Evolutionary conservation across 2,113 vertebrate species (phyloP), one percentile per base, ranked within the genome.

Genomic region (Propithecus coquereli): DNA sequence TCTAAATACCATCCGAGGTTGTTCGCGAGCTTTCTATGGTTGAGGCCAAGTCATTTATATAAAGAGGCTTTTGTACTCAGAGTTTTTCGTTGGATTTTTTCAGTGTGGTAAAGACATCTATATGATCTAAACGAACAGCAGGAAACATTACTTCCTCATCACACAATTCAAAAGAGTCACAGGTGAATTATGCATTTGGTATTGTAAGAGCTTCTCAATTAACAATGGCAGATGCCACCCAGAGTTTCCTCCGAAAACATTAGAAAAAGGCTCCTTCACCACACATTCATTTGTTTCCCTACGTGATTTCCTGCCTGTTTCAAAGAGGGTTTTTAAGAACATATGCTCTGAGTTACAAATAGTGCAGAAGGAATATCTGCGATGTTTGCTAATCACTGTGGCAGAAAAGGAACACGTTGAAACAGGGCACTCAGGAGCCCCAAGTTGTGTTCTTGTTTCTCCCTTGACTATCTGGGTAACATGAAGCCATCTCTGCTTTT

Each of bases 141-240:
- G 97, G 98, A 97, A 95, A 63, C 92, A 77, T 90, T 73, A 88
- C 95, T 97, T 97, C 95, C 97, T 97, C 95, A 57, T 92, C 96
- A 91, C 85, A 80, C 87, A 94, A 94, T 95, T 97, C 95, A 95
- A 92, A 96, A 89, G 94, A 96, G 76, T 97, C 90, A 79, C 96
- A 96, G 92, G 98, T 97, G 97, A 97, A 93, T 94, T 97, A 96
- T 94, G 91, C 97, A 88, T 96, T 96, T 65, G 94, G 96, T 86
- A 95, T 97, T 97, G 92, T 96, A 76, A 90, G 84, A 95, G 79
- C 85, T 23, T 94, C 92, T 94, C 94, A 86, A 74, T 97, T 96
- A 97, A 97, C 97, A 97, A 94, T 95, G 80, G 91, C 94, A 88
- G 97, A 93, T 97, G 96, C 94, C 95, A 97, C 94, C 87, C 93